Base-by-base conservation (phyloP, 2,113 vertebrate species). In the Gopherus evgoodei region DNA sequence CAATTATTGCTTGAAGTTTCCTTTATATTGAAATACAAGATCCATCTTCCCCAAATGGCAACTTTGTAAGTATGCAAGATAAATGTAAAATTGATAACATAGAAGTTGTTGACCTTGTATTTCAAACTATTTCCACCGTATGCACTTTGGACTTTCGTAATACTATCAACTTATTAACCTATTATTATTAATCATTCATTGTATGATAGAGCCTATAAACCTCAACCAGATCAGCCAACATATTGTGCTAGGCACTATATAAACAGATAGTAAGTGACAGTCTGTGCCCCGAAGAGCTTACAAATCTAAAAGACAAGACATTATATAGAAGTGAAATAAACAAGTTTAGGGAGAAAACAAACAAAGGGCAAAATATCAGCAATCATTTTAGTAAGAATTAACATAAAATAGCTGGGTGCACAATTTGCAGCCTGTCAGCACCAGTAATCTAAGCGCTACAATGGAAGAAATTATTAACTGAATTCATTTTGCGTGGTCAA, bases 101-200 rank as follows among this genome's bases (percentile, higher is more conserved):
- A 49, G 78, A 94, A 97, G 93, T 94, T 95, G 95, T 17, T 96
- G 95, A 91, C 96, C 96, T 95, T 97, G 92, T 85, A 83, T 95
- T 96, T 94, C 38, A 92, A 92, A 79, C 93, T 93, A 84, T 92
- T 97, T 88, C 91, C n/a, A 4, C 90, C 79, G 79, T 5, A 44
- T 88, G 93, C 92, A 92, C 94, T 97, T 96, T 90, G 92, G 85
- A 92, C 95, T 96, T 96, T 92, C 87, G 90, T 95, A 96, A 94
- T 95, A 95, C 90, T 94, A 97, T 96, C 93, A 96, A 93, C 90
- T 96, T 93, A 83, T 91, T 90, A 95, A 83, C 84, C 90, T 89
- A 95, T 96, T 79, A 96, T 92, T 97, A 97, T 96, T 95, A 95
- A 96, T 97, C 85, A 95, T 57, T 42, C 8, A 42, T 24, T 5